These are phyloP conservation scores for Pentalonia nigronervosa DNA, from an alignment of 1,140 invertebrate genomes.

Conservation along the genomic window DNA sequence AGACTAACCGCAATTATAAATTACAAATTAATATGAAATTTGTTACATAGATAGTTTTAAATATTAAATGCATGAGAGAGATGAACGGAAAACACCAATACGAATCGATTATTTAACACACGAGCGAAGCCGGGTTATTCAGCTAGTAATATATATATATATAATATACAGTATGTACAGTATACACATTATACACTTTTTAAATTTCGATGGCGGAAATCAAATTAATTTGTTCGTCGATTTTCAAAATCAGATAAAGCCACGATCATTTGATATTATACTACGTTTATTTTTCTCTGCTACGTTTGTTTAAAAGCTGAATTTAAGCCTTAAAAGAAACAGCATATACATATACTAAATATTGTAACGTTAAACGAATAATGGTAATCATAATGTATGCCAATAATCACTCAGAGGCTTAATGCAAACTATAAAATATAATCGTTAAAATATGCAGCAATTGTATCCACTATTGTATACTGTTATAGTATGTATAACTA, in stretches of 20 bases:
- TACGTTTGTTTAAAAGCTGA: neutral
- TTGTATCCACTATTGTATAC: neutral
- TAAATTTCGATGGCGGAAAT: neutral
- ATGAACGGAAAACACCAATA: no score
- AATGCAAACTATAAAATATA: neutral
- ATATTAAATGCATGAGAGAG: no score
- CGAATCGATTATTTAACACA: no score
- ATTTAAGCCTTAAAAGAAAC: neutral
- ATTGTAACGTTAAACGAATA: neutral
- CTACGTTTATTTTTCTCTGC: neutral
- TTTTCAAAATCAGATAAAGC: neutral
- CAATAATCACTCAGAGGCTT: neutral
- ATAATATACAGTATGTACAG: neutral
- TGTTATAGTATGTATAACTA: no score
- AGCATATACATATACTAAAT: neutral
- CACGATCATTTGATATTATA: neutral
- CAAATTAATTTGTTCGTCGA: neutral
- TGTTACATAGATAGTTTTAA: no score
- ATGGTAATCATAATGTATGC: neutral
- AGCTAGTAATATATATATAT: neutral
- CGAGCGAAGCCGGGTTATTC: no score
- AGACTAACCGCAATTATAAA: no score
- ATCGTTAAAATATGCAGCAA: neutral
- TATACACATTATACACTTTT: neutral
- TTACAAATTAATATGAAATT: no score